Evolutionary conservation across 2,797 vertebrate genomes (phyloP), one percentile per base, ranked within the genome.

Genomic region (Moxostoma hubbsi): DNA sequence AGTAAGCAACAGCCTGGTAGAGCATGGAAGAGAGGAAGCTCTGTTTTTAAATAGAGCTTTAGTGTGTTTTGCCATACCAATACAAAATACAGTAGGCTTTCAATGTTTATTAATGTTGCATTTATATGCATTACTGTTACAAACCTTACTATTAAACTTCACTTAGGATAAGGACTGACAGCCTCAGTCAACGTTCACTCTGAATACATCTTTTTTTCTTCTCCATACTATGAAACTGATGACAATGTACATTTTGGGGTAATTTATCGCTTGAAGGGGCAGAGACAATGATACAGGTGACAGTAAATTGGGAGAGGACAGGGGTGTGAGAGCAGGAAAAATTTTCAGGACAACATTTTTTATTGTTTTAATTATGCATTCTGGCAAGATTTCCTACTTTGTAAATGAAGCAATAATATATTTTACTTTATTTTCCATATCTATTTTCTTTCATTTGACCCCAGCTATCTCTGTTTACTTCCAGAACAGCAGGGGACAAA

Each of bases 371-470:
- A 79, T 75, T 70, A 79, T 70, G 8, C 6, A 59, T 70, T 51
- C 16, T 43, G 18, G 8, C n/a, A 53, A 58, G 53, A 50, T 73
- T 79, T 74, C 68, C 63, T 85, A 43, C 74, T 63, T 72, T 73
- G 73, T 63, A 80, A 73, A 67, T 59, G 24, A 76, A 53, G 45
- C 15, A 51, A 24, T 85, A 81, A 88, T 85, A 85, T 71, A 71
- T 24, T 62, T 75, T 15, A 57, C 62, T 79, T 77, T 86, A 63
- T 79, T 81, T 67, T 84, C 82, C 69, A 51, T 85, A 82, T 73
- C 83, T 65, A 10, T 16, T 18, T 51, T 43, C 18, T 54, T 62
- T 81, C 51, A 84, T 73, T 84, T 77, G 80, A 15, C 47, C 58
- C 5, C 59, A 63, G 47, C 18, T 16, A 50, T 58, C 16, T 67